phyloP scores from a whole-genome alignment of 2,888 invertebrate genomes.

The Archips crataeganus region DNA sequence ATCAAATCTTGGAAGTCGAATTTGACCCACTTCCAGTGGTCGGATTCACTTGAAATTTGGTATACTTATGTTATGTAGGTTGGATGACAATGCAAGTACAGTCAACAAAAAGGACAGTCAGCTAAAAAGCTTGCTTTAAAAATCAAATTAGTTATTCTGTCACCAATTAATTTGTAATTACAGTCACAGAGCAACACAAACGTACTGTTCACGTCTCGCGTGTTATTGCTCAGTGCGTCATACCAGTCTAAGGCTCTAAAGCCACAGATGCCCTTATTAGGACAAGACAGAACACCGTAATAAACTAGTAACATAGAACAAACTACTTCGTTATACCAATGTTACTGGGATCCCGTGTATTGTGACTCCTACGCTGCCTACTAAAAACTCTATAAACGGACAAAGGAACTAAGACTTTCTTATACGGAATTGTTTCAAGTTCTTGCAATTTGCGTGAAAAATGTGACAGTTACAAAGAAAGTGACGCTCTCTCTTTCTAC shows the following conservation, averaged over 20 bases:
- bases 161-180: too few relatives aligned
- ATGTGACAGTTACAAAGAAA: not conserved
- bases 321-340: conserved; percentile 30
- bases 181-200: not conserved
- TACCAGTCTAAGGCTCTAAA: conserved; percentile 28
- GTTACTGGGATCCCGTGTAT: conserved; percentile 13
- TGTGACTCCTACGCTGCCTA: conserved; percentile 24
- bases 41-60: too few relatives aligned
- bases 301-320: conserved; percentile 22
- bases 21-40: too few relatives aligned
- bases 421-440: not conserved
- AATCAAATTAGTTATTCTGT: too few relatives aligned
- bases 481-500: not conserved
- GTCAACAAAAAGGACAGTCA: too few relatives aligned
- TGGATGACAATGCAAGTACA: too few relatives aligned
- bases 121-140: too few relatives aligned
- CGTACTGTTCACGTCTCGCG: not conserved
- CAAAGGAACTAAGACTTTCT: conserved; percentile 1
- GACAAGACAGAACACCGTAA: conserved; percentile 20
- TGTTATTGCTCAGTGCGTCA: conserved; percentile 8
- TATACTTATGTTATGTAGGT: too few relatives aligned
- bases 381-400: conserved; percentile 4
- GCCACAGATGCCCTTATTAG: conserved; percentile 18
- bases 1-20: too few relatives aligned
- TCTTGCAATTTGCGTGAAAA: not conserved